Evolutionary conservation across 1,140 invertebrate species (phyloP), one percentile per base, ranked within the genome.

Genomic region (Ganaspis sp.): DNA sequence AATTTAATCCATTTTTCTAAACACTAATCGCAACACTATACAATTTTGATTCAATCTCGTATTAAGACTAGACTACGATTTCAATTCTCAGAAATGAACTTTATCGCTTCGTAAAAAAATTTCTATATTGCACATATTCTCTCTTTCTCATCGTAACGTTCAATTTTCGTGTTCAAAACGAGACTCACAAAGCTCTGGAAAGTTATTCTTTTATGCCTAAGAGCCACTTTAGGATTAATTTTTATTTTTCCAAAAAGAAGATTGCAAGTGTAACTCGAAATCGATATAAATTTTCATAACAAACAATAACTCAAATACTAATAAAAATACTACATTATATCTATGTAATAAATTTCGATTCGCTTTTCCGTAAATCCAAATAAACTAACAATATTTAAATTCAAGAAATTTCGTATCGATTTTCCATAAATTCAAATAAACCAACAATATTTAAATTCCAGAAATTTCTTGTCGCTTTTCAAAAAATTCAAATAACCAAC

Each of bases 11-110:
- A 4, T 49, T 49, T 40, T 40, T 40, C 8, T 12, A 26, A 21
- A 54, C 12, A 34, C 54, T 58, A 64, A 64, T 64, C 58, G 58
- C 58, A 29, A 26, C 58, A 29, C 58, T 64, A 64, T 64, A 64
- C 58, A 64, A 64, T 64, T 64, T 64, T 64, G 58, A 64, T 64
- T 64, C 26, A 29, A 64, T 64, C 58, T 64, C 58, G 58, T 64
- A 21, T 11, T 64, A 64, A 21, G 54, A 64, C 58, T 64, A 64
- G 58, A 64, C 58, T 64, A 64, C 23, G 11, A 64, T 64, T 64
- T 64, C 26, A 64, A 29, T 29, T 64, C 11, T 64, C 58, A 64
- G 58, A 64, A 29, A 29, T 29, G 23, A 64, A 12, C 23, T 64
- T 64, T 64, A 64, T 34, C 58, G 58, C 58, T 64, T 64, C 58